Evolutionary conservation across 1,140 invertebrate genomes (phyloP).

Genomic region (Drosophila ficusphila): DNA sequence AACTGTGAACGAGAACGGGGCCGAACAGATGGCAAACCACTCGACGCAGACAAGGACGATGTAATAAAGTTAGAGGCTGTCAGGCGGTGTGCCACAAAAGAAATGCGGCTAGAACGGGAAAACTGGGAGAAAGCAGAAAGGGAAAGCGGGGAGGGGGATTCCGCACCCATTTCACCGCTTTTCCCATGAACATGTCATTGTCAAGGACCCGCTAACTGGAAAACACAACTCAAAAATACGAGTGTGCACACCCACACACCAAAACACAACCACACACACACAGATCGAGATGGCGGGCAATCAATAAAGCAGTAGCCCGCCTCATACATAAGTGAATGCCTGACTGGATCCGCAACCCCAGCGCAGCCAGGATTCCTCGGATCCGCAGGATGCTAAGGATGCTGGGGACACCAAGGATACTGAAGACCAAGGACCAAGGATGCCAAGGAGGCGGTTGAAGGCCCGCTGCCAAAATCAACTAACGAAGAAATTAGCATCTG

Average conservation of each 20-base stretch:
- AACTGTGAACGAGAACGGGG: not conserved
- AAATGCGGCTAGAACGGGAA: constrained; percentile 64
- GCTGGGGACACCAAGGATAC: not conserved
- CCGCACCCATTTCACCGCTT: not conserved
- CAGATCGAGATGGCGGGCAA: constrained; percentile 33
- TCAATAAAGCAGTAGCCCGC: constrained; percentile 62
- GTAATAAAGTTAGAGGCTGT: constrained; percentile 77
- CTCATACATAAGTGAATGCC: constrained; percentile 71
- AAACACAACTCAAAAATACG: constrained; percentile 30
- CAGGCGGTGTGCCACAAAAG: constrained; percentile 65
- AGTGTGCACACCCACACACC: not conserved
- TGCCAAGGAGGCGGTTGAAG: constrained; percentile 1
- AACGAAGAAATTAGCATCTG: constrained; percentile 73
- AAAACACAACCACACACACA: not conserved
- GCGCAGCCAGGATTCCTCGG: not conserved
- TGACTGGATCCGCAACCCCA: constrained; percentile 13
- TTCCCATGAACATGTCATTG: constrained; percentile 38
- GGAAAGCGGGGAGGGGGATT: constrained; percentile 49
- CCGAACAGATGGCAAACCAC: constrained; percentile 56
- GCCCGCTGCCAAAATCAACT: constrained; percentile 54
- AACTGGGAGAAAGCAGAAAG: no score
- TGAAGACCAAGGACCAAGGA: not conserved
- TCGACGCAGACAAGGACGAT: constrained; percentile 67
- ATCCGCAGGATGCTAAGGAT: not conserved
- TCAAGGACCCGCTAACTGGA: constrained; percentile 31